phyloP scores from a whole-genome alignment of 1,140 invertebrate genomes.

The Oncopodura yosiiana region DNA sequence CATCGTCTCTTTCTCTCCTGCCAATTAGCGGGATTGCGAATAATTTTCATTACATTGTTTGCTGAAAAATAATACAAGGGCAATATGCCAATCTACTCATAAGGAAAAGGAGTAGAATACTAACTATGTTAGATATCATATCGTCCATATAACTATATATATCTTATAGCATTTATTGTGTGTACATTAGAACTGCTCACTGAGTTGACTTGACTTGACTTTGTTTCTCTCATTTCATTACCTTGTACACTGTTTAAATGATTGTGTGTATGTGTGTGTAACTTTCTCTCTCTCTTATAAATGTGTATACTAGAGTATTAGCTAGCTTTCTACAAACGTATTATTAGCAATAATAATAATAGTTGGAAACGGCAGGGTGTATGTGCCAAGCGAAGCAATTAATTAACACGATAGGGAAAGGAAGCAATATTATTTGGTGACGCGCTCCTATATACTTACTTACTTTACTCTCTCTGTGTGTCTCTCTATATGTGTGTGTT shows the following conservation, averaged over 20 bases:
- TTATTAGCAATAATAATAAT: slow-evolving; percentile 32
- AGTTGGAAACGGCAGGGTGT: slow-evolving; percentile 22
- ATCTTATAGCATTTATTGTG: slow-evolving; percentile 9
- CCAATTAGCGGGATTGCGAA: slow-evolving; percentile 29
- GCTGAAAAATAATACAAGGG: slow-evolving; percentile 32
- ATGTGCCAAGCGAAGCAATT: slow-evolving; percentile 30
- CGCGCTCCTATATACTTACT: no score
- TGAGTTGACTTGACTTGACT: not conserved
- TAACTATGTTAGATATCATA: no score
- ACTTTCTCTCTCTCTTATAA: not conserved
- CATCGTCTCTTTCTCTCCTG: slow-evolving; percentile 13
- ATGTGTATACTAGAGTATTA: not conserved
- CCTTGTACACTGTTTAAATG: no score
- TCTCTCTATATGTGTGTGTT: no score
- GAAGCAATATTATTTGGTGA: slow-evolving; percentile 22
- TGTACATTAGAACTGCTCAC: slow-evolving; percentile 4
- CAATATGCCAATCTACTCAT: slow-evolving; percentile 22
- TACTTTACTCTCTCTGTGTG: no score
- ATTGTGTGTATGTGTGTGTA: not conserved
- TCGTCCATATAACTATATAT: no score
- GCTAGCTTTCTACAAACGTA: slow-evolving; percentile 1
- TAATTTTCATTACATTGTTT: slow-evolving; percentile 29
- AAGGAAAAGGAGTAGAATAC: no score
- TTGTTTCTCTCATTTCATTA: not conserved
- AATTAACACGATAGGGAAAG: slow-evolving; percentile 27